Evolutionary conservation across 2,888 invertebrate species (phyloP).

Genomic region (Polydrusus pterygomalis): DNA sequence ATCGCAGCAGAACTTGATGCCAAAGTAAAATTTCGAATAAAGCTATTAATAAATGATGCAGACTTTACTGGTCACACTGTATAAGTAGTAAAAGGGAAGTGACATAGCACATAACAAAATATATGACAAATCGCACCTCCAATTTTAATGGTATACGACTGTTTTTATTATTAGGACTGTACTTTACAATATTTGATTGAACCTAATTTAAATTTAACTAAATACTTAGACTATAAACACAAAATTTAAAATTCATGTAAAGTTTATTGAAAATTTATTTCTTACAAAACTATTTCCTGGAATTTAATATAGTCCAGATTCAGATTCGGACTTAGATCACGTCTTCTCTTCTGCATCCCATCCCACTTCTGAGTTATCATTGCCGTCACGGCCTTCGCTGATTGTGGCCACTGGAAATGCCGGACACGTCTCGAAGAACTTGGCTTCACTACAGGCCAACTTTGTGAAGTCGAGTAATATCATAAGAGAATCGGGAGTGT

Average conservation of each 20-base stretch:
- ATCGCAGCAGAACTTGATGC: no score
- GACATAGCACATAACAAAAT: no score
- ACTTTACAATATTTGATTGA: no score
- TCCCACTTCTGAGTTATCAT: slow-evolving; percentile 64
- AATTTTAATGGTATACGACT: no score
- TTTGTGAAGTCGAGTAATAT: slow-evolving; percentile 56
- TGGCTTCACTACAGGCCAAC: slow-evolving; percentile 55
- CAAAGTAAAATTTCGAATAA: no score
- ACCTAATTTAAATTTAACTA: no score
- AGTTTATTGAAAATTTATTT: slow-evolving; percentile 12
- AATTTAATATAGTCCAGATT: slow-evolving; percentile 53
- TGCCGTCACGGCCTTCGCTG: slow-evolving; percentile 69
- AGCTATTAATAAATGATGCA: no score
- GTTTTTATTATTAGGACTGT: no score
- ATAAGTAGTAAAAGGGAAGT: no score
- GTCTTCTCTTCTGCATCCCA: slow-evolving; percentile 59
- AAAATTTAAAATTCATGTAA: not conserved
- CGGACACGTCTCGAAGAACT: slow-evolving; percentile 66
- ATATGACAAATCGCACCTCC: no score
- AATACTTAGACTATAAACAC: not conserved
- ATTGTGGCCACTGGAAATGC: slow-evolving; percentile 70
- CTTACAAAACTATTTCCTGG: slow-evolving; percentile 26
- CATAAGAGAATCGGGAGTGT: slow-evolving; percentile 57
- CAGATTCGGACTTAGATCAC: slow-evolving; percentile 60
- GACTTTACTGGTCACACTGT: no score